Conservation (phyloP, 2,113 vertebrate species). For the Anseranas semipalmata region DNA sequence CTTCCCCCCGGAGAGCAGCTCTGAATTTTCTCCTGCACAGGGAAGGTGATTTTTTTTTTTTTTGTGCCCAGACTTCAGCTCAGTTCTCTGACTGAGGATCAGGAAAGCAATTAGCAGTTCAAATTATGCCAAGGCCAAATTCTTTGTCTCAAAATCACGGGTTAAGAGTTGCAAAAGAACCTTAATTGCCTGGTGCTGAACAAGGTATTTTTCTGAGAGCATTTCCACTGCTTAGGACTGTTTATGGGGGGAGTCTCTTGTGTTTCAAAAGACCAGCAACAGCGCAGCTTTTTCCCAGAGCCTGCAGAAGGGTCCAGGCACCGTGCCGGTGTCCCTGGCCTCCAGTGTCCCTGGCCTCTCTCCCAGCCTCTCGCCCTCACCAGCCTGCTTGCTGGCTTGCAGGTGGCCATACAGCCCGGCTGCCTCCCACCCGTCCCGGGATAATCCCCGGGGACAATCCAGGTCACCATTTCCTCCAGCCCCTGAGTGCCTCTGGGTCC, state of each 20-base stretch:
- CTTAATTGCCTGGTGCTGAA: conserved; percentile 55
- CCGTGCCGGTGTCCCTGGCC: background rate
- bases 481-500: background rate
- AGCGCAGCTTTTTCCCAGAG: background rate
- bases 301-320: background rate
- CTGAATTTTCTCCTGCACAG: background rate
- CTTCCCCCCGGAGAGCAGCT: background rate
- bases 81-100: background rate
- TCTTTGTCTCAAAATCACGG: conserved; percentile 51
- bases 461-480: background rate
- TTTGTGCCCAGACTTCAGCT: background rate
- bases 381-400: background rate
- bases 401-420: background rate
- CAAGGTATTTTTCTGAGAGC: background rate
- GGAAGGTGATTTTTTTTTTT: background rate
- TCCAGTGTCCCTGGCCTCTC: background rate
- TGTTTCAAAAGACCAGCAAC: background rate
- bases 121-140: conserved; percentile 45
- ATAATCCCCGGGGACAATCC: no score
- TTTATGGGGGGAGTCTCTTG: background rate
- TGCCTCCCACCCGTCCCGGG: background rate
- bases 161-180: conserved; percentile 57
- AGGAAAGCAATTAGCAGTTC: conserved; percentile 58
- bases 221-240: background rate
- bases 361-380: background rate